phyloP scores from a whole-genome alignment of 92 coral and sea anemone species.

The Palythoa heliodiscus region DNA sequence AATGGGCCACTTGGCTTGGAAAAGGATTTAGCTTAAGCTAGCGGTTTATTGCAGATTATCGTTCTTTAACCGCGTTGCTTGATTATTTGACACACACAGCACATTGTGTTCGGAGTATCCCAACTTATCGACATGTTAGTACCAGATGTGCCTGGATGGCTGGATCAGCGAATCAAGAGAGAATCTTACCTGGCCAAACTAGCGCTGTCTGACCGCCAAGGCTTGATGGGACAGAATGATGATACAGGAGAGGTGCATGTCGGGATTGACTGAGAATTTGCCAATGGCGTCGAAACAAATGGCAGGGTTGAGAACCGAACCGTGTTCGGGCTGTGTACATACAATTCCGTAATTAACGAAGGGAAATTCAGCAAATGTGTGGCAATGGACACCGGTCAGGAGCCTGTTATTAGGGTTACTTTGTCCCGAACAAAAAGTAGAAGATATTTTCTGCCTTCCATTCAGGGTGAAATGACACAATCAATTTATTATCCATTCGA shows the following conservation, averaged over 20 bases:
- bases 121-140: conserved; percentile 83
- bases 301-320: not conserved
- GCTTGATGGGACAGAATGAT: conserved; percentile 62
- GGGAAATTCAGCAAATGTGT: not conserved
- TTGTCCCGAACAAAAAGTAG: too few relatives aligned
- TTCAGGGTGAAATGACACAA: too few relatives aligned
- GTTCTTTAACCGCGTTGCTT: too few relatives aligned
- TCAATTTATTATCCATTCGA: too few relatives aligned
- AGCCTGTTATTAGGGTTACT: too few relatives aligned
- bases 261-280: not conserved
- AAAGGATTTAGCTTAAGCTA: too few relatives aligned
- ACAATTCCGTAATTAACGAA: not conserved
- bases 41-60: too few relatives aligned
- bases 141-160: conserved; percentile 78
- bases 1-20: too few relatives aligned
- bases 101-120: conserved; percentile 83
- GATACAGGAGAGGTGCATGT: conserved; percentile 67
- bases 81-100: conserved; percentile 44
- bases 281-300: not conserved
- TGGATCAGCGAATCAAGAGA: conserved; percentile 84
- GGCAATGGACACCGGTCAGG: too few relatives aligned
- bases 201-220: conserved; percentile 76
- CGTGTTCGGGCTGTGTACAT: not conserved
- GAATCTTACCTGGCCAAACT: conserved; percentile 85
- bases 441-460: too few relatives aligned